These are phyloP conservation scores for Tragelaphus eurycerus DNA, from an alignment of 2,797 vertebrate genomes.

Conservation along the genomic window DNA sequence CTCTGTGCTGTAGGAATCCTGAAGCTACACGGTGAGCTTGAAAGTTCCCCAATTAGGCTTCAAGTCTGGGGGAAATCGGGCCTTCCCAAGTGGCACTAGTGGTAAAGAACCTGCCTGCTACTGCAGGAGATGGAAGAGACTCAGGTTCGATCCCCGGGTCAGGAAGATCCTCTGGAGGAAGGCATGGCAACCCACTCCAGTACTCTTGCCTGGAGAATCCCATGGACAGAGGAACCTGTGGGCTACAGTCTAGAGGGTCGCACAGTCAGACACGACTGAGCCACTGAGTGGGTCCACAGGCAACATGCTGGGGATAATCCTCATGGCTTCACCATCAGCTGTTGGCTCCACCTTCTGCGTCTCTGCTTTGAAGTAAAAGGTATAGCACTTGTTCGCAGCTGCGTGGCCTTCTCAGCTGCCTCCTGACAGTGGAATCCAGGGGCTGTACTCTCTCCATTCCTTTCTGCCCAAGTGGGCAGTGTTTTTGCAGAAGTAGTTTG, in stretches of 20 bases:
- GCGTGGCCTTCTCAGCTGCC: background rate
- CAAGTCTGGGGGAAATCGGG: background rate
- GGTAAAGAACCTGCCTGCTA: background rate
- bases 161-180: background rate
- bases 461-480: background rate
- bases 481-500: background rate
- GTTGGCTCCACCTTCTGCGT: background rate
- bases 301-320: background rate
- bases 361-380: background rate
- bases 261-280: background rate
- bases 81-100: background rate
- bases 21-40: background rate
- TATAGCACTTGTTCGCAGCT: background rate
- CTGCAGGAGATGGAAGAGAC: background rate
- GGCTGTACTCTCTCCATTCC: background rate
- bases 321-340: background rate
- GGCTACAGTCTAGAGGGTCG: background rate
- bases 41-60: background rate
- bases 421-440: background rate
- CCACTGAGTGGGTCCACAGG: fast-evolving
- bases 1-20: too few relatives aligned
- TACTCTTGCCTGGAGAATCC: background rate
- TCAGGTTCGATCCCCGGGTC: background rate
- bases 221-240: background rate
- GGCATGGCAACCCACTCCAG: background rate